These are phyloP conservation scores for Tolypeutes matacus DNA, from an alignment of 2,797 vertebrate genomes.

Conservation along the genomic window DNA sequence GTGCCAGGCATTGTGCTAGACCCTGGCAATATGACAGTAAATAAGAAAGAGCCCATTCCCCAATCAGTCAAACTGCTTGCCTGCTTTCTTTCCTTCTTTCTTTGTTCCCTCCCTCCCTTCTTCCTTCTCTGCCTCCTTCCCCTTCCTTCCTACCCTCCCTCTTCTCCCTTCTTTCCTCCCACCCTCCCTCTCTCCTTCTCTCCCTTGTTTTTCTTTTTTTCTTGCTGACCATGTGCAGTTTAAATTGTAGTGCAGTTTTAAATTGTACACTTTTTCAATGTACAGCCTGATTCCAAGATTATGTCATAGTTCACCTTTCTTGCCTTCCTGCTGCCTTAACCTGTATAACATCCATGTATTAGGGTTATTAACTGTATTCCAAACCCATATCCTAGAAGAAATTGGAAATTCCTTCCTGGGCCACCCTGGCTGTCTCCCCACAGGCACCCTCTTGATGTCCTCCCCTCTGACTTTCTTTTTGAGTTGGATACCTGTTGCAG, in stretches of 20 bases:
- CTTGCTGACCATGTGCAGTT: background rate
- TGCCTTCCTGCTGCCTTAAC: background rate
- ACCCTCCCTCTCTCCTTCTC: accelerated
- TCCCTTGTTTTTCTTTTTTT: too few species aligned
- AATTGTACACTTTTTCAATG: background rate
- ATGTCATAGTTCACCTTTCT: background rate
- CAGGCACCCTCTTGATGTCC: background rate
- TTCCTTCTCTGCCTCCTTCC: too few species aligned
- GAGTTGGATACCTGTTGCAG: background rate
- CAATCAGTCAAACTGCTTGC: background rate
- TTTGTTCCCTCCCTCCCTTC: accelerated
- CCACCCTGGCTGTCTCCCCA: background rate
- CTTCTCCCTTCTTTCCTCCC: too few species aligned
- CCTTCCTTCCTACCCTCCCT: accelerated
- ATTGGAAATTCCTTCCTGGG: too few species aligned
- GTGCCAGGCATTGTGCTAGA: background rate
- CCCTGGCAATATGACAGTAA: background rate
- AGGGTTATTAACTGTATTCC: background rate
- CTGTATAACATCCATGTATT: background rate
- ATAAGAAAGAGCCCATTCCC: background rate
- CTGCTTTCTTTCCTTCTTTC: too few species aligned
- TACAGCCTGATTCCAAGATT: background rate
- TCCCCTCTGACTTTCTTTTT: background rate
- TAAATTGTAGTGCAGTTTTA: background rate
- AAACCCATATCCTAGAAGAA: background rate